phyloP scores from a whole-genome alignment of 30 jellyfish, hydroid and myxozoan genomes.

The Aurelia aurita complex sp. Pacific region DNA sequence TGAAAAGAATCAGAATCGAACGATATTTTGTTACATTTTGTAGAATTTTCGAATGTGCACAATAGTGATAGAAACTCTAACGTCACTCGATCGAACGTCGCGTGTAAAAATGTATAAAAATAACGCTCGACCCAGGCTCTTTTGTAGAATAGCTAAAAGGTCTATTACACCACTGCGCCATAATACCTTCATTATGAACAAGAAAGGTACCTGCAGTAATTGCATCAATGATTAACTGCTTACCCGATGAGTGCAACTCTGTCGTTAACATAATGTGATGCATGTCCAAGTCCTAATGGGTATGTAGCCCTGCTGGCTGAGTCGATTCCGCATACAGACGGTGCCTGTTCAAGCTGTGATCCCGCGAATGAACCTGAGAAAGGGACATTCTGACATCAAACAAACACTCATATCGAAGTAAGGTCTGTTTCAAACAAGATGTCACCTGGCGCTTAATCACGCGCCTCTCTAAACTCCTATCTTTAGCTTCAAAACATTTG shows the following conservation, averaged over 20 bases:
- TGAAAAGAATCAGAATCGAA: too few species aligned
- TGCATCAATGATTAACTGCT: neutral
- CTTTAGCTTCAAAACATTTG: too few species aligned
- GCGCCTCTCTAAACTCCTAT: too few species aligned
- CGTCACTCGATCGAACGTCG: too few species aligned
- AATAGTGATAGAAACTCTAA: too few species aligned
- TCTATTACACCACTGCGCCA: too few species aligned
- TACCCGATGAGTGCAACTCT: conserved; percentile 92
- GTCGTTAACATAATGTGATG: conserved; percentile 79
- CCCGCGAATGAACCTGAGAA: conserved; percentile 61
- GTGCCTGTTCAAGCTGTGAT: conserved; percentile 58
- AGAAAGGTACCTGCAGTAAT: neutral
- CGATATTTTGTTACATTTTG: too few species aligned
- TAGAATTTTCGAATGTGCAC: too few species aligned
- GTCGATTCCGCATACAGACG: conserved; percentile 35
- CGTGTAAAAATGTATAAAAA: too few species aligned
- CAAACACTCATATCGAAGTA: neutral
- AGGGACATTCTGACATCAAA: neutral
- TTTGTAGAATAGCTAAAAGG: too few species aligned
- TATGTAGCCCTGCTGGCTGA: conserved; percentile 72
- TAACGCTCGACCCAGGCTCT: too few species aligned
- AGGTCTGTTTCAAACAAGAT: neutral
- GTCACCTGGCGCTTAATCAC: neutral
- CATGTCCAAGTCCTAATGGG: conserved; percentile 92
- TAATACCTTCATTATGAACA: too few species aligned